Conservation (phyloP, 2,888 invertebrate species). For the Ectropis crepuscularia region DNA sequence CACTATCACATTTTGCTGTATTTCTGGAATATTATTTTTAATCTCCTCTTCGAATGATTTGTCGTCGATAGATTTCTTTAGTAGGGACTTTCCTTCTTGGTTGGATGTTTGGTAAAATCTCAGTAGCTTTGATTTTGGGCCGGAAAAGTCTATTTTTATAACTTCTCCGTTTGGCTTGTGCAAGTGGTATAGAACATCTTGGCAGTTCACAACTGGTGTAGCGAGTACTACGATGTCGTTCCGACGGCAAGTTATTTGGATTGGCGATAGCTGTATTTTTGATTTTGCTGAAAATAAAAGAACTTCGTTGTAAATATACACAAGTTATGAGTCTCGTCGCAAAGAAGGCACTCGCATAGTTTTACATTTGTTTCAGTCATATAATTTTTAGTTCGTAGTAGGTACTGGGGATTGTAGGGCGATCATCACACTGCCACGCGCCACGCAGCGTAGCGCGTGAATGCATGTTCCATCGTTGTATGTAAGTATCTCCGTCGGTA, state of each 20-base stretch:
- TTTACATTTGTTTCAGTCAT: no score
- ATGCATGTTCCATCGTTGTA: no score
- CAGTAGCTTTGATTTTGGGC: slow-evolving; percentile 23
- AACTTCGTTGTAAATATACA: background rate
- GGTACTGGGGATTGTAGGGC: no score
- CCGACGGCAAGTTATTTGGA: slow-evolving; percentile 51
- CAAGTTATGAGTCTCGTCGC: no score
- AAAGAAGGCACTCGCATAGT: no score
- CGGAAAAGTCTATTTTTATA: slow-evolving; percentile 48
- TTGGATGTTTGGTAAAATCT: slow-evolving; percentile 21
- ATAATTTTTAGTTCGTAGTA: no score
- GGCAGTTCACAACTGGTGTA: slow-evolving; percentile 52
- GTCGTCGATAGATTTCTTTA: no score
- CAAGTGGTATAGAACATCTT: slow-evolving; percentile 53
- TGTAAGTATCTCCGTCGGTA: no score
- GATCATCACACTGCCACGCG: no score
- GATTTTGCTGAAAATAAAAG: slow-evolving; percentile 59
- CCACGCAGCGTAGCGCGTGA: no score
- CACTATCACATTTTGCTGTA: background rate
- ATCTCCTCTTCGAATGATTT: no score
- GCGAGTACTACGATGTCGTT: slow-evolving; percentile 61
- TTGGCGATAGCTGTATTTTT: slow-evolving; percentile 56
- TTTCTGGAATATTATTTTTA: background rate
- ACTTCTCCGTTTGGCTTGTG: slow-evolving; percentile 61
- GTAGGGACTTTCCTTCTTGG: no score